These are phyloP conservation scores for Entomobrya multifasciata DNA, from an alignment of 2,888 invertebrate species.

Conservation along the genomic window DNA sequence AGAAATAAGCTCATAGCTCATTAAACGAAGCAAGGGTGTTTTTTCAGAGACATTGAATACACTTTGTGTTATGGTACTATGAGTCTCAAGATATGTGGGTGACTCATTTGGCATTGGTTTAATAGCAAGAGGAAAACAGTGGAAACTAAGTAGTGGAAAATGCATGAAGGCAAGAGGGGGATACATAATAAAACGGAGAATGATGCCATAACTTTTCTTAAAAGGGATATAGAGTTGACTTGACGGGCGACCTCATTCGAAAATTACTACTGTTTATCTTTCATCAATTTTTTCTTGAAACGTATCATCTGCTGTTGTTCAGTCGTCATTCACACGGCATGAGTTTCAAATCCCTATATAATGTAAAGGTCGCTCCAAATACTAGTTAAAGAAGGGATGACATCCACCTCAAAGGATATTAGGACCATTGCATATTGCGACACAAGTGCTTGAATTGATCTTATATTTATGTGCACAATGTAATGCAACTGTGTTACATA, in stretches of 20 bases:
- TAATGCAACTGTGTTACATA: neutral
- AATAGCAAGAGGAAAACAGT: neutral
- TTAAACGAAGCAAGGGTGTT: too few relatives aligned
- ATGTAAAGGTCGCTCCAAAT: neutral
- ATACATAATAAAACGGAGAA: neutral
- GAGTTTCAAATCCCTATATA: conserved; percentile 27
- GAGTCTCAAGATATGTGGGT: conserved; percentile 31
- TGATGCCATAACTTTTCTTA: conserved; percentile 29
- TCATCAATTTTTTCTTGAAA: conserved; percentile 71
- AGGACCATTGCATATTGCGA: too few relatives aligned
- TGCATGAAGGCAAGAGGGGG: neutral
- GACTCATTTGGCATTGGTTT: conserved; percentile 56
- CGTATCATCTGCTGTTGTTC: conserved; percentile 41
- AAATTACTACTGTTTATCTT: conserved; percentile 77
- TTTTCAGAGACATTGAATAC: neutral
- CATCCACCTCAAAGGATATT: too few relatives aligned
- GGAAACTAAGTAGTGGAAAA: neutral
- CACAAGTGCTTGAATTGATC: neutral
- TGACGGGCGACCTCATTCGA: conserved; percentile 71
- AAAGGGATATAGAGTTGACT: conserved; percentile 29
- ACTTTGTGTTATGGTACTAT: neutral
- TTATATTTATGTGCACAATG: neutral
- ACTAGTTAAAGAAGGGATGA: neutral
- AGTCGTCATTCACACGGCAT: conserved; percentile 29
- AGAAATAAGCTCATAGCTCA: neutral